Evolutionary conservation across 2,113 vertebrate species (phyloP), one percentile per base, ranked within the genome.

Genomic region (Ranitomeya imitator): DNA sequence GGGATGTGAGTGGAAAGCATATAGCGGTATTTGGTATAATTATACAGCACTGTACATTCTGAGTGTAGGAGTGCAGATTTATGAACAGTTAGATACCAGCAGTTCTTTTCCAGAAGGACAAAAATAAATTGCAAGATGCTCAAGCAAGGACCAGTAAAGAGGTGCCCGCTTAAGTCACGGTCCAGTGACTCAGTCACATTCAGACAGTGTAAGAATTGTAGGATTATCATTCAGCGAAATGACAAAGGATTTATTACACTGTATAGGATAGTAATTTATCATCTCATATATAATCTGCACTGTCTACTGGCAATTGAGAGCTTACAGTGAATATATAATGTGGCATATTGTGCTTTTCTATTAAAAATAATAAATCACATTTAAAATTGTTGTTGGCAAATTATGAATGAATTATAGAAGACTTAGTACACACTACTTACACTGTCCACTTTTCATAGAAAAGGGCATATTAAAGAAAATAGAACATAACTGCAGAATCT

Each of bases 121-220:
- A 65, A 84, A 84, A 84, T 84, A 84, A 84, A 84, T 84, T 52
- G 82, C 82, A 84, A 55, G 51, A 84, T 54, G 82, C 51, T 67
- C 37, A 84, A 69, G 63, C 63, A 71, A 84, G 52, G 45, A 84
- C 82, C 31, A 26, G n/a, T 37, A n/a, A 74, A 60, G 76, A 45
- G 23, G 31, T 59, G 23, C n/a, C 31, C 18, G 37, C 71, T 84
- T 84, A 71, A 14, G 67, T 71, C 82, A 55, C 21, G 60, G 63
- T 71, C 82, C 82, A 84, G 31, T 84, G 63, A 55, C 52, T 84
- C 13, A 16, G 81, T 26, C 81, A 69, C 14, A 23, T 84, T 7
- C 65, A 23, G 61, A 19, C 61, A 71, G 21, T 6, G 26, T 84
- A 2, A 69, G 45, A 71, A 69, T 84, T 26, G 19, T 67, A 31